A percentile compares a stretch with the other conserved stretches of the same genome.
Conservation (phyloP, 2,888 invertebrate genomes). For the Dromius quadrimaculatus region DNA sequence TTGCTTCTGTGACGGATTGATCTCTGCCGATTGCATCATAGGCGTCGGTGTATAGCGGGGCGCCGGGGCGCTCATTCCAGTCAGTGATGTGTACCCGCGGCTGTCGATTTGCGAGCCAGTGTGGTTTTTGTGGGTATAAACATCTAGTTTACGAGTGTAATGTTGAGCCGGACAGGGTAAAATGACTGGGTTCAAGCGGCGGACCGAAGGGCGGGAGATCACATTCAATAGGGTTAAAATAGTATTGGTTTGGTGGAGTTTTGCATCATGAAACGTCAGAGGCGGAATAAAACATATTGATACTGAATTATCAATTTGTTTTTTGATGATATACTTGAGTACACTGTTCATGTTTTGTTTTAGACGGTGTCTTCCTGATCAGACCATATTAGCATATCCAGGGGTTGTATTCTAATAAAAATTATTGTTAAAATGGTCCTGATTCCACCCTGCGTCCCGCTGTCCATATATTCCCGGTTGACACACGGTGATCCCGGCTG, state of each 20-base stretch:
- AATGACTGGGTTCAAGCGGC: conserved; percentile 55
- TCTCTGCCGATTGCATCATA: no score
- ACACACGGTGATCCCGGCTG: conserved; percentile 60
- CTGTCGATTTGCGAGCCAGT: conserved; percentile 66
- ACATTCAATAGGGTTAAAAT: conserved; percentile 64
- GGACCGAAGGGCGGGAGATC: conserved; percentile 57
- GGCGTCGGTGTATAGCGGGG: no score
- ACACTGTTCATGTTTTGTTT: no score
- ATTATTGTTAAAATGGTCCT: neutral
- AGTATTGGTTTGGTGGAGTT: conserved; percentile 57
- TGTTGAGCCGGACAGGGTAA: conserved; percentile 64
- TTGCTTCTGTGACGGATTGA: no score
- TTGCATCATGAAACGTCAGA: conserved; percentile 2
- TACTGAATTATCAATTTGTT: no score
- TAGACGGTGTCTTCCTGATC: no score
- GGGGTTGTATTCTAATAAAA: no score
- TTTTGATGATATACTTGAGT: no score
- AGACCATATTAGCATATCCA: no score
- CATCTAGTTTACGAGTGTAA: conserved; percentile 67
- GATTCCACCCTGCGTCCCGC: conserved; percentile 43
- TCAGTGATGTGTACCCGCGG: conserved; percentile 56
- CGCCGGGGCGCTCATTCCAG: no score
- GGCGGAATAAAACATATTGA: no score
- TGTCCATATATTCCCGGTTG: conserved; percentile 60
- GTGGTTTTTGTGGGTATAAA: conserved; percentile 68